Percentiles rank a stretch among this genome's conserved stretches.
These are phyloP conservation scores for Drosophila carrolli DNA, from an alignment of 1,140 invertebrate genomes.

Conservation along the genomic window DNA sequence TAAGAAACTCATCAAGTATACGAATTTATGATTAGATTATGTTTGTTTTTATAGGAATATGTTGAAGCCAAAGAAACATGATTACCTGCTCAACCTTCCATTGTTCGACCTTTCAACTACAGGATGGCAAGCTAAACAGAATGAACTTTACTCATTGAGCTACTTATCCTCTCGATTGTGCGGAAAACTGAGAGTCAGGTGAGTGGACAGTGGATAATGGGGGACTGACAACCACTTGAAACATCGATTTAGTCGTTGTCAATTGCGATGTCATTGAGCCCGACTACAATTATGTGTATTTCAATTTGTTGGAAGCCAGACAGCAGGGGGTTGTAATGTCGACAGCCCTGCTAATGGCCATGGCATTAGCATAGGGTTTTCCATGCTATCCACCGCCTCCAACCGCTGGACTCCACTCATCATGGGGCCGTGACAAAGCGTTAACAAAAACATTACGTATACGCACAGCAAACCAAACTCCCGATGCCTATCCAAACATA, in stretches of 20 bases:
- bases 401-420: constrained; percentile 5
- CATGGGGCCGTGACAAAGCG: constrained; percentile 38
- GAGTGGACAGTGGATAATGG: not conserved
- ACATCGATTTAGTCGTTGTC: constrained; percentile 46
- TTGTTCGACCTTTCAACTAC: too few relatives aligned
- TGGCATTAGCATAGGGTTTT: constrained; percentile 27
- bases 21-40: too few relatives aligned
- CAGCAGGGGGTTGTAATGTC: not conserved
- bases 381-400: too few relatives aligned
- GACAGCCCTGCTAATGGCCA: constrained; percentile 23
- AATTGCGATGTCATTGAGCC: constrained; percentile 38
- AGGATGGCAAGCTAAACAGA: too few relatives aligned
- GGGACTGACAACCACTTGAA: constrained; percentile 37
- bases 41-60: too few relatives aligned
- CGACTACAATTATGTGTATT: constrained; percentile 33
- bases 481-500: constrained; percentile 2
- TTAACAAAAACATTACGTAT: constrained; percentile 53
- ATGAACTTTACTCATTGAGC: constrained; percentile 1
- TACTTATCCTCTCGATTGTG: constrained; percentile 44
- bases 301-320: constrained; percentile 20
- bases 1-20: too few relatives aligned
- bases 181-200: constrained; percentile 42
- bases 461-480: constrained; percentile 33
- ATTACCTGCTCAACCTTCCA: too few relatives aligned
- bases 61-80: too few relatives aligned